phyloP scores from a whole-genome alignment of 1,140 invertebrate genomes.

The Bactericera cockerelli region DNA sequence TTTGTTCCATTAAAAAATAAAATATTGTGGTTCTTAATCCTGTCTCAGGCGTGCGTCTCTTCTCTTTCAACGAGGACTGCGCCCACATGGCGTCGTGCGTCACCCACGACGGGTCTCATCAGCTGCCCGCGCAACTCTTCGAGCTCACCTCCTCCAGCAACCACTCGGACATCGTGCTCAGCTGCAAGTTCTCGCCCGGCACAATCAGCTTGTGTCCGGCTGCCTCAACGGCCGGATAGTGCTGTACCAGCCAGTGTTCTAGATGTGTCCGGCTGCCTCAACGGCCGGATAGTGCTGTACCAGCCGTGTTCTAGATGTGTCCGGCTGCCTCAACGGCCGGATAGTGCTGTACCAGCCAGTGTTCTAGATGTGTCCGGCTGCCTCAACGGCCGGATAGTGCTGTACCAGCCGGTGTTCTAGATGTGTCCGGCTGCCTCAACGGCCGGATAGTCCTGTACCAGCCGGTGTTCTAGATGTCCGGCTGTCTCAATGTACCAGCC shows the following conservation, averaged over 20 bases:
- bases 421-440: background rate
- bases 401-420: too few species aligned
- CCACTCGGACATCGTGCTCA: conserved; percentile 72
- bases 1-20: too few species aligned
- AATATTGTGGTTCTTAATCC: background rate
- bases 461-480: too few species aligned
- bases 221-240: conserved; percentile 72
- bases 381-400: too few species aligned
- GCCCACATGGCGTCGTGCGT: conserved; percentile 58
- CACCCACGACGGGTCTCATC: conserved; percentile 31
- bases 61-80: conserved; percentile 63
- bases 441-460: conserved; percentile 75
- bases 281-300: conserved; percentile 76
- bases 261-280: conserved; percentile 58
- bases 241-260: conserved; percentile 71
- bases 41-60: conserved; percentile 44
- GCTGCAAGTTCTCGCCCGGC: conserved; percentile 77
- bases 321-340: conserved; percentile 45
- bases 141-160: conserved; percentile 52
- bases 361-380: too few species aligned
- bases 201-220: conserved; percentile 71
- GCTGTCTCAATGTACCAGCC: too few species aligned
- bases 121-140: conserved; percentile 31
- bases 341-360: too few species aligned
- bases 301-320: conserved; percentile 47